These are phyloP conservation scores for Drosophila littoralis DNA, from an alignment of 1,140 invertebrate genomes.

Conservation along the genomic window DNA sequence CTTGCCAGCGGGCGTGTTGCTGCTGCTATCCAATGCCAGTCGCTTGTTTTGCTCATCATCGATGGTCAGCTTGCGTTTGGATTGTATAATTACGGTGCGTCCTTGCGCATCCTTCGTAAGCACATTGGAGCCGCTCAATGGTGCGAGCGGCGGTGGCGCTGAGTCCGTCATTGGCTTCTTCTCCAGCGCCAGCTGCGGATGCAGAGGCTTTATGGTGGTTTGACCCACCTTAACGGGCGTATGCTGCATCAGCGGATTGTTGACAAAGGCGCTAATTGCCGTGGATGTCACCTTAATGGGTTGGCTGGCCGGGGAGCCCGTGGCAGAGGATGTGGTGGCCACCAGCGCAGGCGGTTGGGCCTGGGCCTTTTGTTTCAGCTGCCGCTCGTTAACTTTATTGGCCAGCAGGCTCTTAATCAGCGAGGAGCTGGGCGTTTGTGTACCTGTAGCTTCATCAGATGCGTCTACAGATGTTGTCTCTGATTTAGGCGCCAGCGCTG, in stretches of 20 bases:
- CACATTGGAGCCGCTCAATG: constrained; percentile 82
- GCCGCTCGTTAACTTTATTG: constrained; percentile 90
- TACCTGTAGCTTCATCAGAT: constrained; percentile 22
- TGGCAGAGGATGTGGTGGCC: constrained; percentile 83
- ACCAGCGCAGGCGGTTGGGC: constrained; percentile 85
- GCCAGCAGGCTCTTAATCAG: constrained; percentile 94
- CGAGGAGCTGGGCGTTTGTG: constrained; percentile 84
- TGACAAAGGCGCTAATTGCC: constrained; percentile 83
- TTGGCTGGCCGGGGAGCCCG: constrained; percentile 35
- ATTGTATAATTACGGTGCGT: constrained; percentile 82
- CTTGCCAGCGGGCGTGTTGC: constrained; percentile 67
- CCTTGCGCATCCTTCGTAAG: constrained; percentile 82
- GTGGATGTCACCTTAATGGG: constrained; percentile 79
- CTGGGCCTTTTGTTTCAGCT: constrained; percentile 84
- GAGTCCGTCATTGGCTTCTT: constrained; percentile 76
- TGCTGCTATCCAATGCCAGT: constrained; percentile 61
- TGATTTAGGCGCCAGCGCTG: constrained; percentile 19
- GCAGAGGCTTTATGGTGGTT: constrained; percentile 82
- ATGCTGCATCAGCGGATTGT: constrained; percentile 84
- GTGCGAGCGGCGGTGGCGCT: constrained; percentile 85
- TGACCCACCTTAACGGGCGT: constrained; percentile 83
- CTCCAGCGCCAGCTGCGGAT: constrained; percentile 66
- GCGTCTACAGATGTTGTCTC: not conserved
- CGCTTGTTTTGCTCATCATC: constrained; percentile 84
- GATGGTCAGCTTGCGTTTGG: constrained; percentile 85